Evolutionary conservation across 2,113 vertebrate species (phyloP), one percentile per base, ranked within the genome.

Genomic region (Saimiri boliviensis): DNA sequence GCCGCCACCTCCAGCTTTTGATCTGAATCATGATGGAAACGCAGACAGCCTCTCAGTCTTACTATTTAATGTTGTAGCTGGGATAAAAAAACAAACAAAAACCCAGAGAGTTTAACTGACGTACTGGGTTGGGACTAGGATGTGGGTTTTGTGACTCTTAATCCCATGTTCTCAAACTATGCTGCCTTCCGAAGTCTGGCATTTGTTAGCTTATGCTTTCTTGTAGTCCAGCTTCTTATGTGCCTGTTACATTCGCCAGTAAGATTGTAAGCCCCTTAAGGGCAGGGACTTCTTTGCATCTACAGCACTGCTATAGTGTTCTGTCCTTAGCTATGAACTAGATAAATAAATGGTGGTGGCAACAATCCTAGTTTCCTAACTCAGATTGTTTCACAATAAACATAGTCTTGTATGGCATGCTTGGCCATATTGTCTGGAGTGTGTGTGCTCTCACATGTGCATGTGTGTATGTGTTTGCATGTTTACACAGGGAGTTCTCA

Each of bases 191-290:
- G n/a, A 66, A 73, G 68, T 91, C 77, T n/a, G 79, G 76, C 87
- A 25, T 90, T 93, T 89, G 73, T 91, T 91, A 56, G 86, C 87
- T 58, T 74, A 21, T 96, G 93, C 87, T 93, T 89, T 68, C 87
- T 70, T 86, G 54, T 1, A 25, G 66, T 54, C 60, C 56, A 58
- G 11, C 49, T 25, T 56, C 20, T 63, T 74, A 60, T 86, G 92
- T 96, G 86, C 92, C 95, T 85, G 73, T 90, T 73, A 2, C 52
- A 27, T 79, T 90, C 49, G 56, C 77, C 76, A 14, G 37, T 52
- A 86, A 97, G 97, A 97, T 76, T 97, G 97, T 97, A 89, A 96
- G 97, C 96, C 95, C 83, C 83, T 20, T 80, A 92, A 93, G 95
- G 96, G 97, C 97, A 97, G 85, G 97, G 74, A 42, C 56, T 35